These are phyloP conservation scores for Parelbella ahira DNA, from an alignment of 2,888 invertebrate genomes.

Conservation along the genomic window DNA sequence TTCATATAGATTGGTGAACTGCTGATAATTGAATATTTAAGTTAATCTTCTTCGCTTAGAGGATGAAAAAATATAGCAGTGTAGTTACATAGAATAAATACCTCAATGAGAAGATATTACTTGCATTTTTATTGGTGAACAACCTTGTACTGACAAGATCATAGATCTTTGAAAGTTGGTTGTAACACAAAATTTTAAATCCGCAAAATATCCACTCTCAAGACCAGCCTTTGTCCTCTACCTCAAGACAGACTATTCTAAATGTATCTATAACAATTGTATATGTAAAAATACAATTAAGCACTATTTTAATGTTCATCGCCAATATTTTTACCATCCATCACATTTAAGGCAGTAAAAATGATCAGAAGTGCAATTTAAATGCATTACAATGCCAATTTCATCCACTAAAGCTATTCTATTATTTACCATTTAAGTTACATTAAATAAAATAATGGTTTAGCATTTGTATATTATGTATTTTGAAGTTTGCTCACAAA, in stretches of 20 bases:
- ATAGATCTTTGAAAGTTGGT: conserved; percentile 1
- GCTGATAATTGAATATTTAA: conserved; percentile 7
- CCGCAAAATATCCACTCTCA: conserved; percentile 2
- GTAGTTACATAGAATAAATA: conserved; percentile 13
- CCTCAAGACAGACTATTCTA: conserved; percentile 11
- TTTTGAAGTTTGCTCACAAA: conserved; percentile 78
- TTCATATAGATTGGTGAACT: conserved; percentile 15
- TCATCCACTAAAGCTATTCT: conserved; percentile 17
- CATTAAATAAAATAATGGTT: conserved; percentile 69
- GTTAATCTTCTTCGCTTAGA: neutral
- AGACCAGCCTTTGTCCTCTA: conserved; percentile 6
- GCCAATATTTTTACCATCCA: conserved; percentile 2
- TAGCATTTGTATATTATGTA: conserved; percentile 78
- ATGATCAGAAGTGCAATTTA: conserved; percentile 21
- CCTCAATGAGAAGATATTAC: conserved; percentile 12
- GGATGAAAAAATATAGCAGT: conserved; percentile 12
- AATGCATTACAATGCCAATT: conserved; percentile 18
- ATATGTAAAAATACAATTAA: conserved; percentile 25
- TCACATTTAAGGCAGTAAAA: conserved; percentile 21
- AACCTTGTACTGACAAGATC: conserved; percentile 19
- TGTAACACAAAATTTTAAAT: conserved; percentile 7
- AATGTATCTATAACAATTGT: conserved; percentile 25
- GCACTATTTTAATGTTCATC: conserved; percentile 18
- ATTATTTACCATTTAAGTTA: conserved; percentile 11
- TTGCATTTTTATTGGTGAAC: conserved; percentile 5